Conservation (phyloP, 2,797 vertebrate species). For the Moxostoma hubbsi region DNA sequence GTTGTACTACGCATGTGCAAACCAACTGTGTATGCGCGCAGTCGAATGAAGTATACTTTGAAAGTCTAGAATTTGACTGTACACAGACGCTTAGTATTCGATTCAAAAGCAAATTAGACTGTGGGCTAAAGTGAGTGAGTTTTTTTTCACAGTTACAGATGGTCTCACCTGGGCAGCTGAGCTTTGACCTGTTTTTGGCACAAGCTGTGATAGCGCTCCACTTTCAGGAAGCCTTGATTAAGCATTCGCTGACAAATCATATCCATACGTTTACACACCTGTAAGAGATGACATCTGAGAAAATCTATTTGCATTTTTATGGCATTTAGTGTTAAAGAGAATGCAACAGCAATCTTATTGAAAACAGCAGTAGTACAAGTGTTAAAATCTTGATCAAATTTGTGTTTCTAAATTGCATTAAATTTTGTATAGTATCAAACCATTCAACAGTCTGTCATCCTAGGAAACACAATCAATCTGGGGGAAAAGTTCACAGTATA, state of each 20-base stretch:
- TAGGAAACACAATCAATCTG: too few relatives aligned
- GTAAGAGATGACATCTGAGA: neutral
- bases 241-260: constrained; percentile 95
- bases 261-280: constrained; percentile 99
- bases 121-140: neutral
- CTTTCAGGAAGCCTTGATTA: constrained; percentile 97
- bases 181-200: constrained; percentile 99
- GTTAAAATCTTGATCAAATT: too few relatives aligned
- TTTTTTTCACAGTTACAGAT: neutral
- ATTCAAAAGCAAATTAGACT: too few relatives aligned
- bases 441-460: too few relatives aligned
- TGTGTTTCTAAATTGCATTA: too few relatives aligned
- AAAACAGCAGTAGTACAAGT: neutral
- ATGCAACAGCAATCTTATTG: neutral
- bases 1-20: too few relatives aligned
- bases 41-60: too few relatives aligned
- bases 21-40: too few relatives aligned
- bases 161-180: constrained; percentile 90
- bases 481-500: too few relatives aligned
- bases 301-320: constrained; percentile 17
- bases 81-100: too few relatives aligned
- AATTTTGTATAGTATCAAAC: too few relatives aligned
- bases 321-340: neutral
- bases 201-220: constrained; percentile 95
- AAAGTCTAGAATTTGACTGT: too few relatives aligned